A percentile compares a stretch with the other conserved stretches of the same genome.
These are phyloP conservation scores for Eptesicus fuscus DNA, from an alignment of 2,113 vertebrate species.

Conservation along the genomic window DNA sequence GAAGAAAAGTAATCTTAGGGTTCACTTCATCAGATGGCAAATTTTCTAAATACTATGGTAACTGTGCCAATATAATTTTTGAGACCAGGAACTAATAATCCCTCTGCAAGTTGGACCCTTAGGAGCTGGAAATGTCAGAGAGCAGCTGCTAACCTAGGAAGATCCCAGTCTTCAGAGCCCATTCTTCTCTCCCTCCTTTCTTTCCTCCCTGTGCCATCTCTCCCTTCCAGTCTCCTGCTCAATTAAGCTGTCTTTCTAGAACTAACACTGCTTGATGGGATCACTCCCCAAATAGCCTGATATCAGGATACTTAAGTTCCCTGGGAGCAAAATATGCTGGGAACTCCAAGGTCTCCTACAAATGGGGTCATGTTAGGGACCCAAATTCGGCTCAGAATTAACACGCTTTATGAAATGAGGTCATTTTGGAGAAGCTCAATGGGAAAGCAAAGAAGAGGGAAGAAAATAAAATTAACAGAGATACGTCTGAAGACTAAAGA, in stretches of 20 bases:
- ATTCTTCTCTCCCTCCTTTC: background rate
- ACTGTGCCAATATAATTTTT: background rate
- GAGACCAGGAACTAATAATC: background rate
- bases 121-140: background rate
- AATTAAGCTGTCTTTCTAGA: constrained; percentile 2
- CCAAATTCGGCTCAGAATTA: background rate
- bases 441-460: background rate
- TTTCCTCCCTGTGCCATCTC: background rate
- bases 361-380: background rate
- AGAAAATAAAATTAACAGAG: too few relatives aligned
- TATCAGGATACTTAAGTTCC: background rate
- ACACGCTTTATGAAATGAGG: background rate
- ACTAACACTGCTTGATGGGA: background rate
- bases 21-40: background rate
- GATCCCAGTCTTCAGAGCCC: background rate
- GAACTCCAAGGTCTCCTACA: background rate
- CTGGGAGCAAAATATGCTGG: background rate
- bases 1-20: background rate
- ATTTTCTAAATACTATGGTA: background rate
- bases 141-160: background rate
- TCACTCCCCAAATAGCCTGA: background rate
- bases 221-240: background rate
- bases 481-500: too few relatives aligned
- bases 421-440: background rate
- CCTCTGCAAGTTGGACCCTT: background rate